Conservation (phyloP, 2,797 vertebrate genomes). For the Oceanodroma leucorhoa region DNA sequence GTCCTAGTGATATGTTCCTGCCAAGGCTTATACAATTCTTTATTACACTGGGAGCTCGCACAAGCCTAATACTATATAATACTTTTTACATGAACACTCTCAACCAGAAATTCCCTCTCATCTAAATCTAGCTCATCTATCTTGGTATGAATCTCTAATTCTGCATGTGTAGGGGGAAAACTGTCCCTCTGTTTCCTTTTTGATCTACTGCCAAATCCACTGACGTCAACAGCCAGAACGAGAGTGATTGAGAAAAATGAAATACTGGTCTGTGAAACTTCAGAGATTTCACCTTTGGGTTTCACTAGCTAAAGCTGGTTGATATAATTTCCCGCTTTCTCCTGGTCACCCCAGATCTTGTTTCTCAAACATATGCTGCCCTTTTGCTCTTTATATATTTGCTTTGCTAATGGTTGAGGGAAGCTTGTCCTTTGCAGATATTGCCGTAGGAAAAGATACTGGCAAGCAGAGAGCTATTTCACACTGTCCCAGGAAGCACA, state of each 20-base stretch:
- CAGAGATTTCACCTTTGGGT: background rate
- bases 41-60: background rate
- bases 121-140: constrained; percentile 25
- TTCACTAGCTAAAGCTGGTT: background rate
- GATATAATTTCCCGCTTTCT: constrained; percentile 7
- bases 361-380: constrained; percentile 19
- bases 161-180: background rate
- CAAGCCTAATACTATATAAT: background rate
- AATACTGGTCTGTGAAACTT: background rate
- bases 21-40: constrained; percentile 19
- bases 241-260: background rate
- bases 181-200: constrained; percentile 2
- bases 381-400: constrained; percentile 14
- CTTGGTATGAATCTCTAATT: background rate
- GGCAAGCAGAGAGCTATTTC: background rate
- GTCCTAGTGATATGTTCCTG: constrained; percentile 14
- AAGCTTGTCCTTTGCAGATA: constrained; percentile 16
- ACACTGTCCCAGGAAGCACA: background rate
- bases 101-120: constrained; percentile 23
- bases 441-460: background rate
- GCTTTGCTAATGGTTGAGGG: background rate
- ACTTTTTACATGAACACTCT: background rate
- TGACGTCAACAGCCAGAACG: background rate
- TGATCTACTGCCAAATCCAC: constrained; percentile 10
- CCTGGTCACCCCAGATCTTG: background rate